A percentile compares a stretch with the other conserved stretches of the same genome.
These are phyloP conservation scores for Cichladusa arquata DNA, from an alignment of 2,113 vertebrate species.

Conservation along the genomic window DNA sequence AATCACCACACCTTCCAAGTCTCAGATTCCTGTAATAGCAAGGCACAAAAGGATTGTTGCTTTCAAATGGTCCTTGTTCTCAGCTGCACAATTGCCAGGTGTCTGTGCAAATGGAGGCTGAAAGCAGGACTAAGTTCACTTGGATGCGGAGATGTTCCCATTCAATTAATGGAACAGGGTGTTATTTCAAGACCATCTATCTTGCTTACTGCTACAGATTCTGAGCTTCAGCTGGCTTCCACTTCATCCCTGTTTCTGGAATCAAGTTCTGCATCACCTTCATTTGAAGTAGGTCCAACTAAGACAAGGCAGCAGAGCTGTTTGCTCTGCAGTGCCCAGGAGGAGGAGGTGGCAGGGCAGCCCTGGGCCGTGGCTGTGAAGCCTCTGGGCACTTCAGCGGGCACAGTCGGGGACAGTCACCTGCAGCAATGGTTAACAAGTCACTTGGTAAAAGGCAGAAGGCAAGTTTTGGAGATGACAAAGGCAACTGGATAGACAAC, in stretches of 20 bases:
- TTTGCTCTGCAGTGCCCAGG: background rate
- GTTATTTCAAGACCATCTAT: background rate
- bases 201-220: background rate
- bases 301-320: background rate
- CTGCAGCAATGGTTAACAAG: conserved; percentile 2
- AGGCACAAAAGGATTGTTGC: conserved; percentile 78
- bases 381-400: background rate
- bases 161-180: background rate
- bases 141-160: conserved; percentile 59
- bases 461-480: conserved; percentile 1
- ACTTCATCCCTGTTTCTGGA: background rate
- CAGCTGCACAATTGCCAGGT: conserved; percentile 27
- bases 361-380: background rate
- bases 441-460: conserved; percentile 34
- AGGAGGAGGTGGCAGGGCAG: background rate
- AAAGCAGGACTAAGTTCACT: conserved; percentile 35
- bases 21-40: conserved; percentile 63
- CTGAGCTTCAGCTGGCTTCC: background rate
- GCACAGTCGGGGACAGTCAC: background rate
- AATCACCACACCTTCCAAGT: conserved; percentile 31
- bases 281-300: background rate
- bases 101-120: conserved; percentile 50
- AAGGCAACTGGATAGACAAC: conserved; percentile 42
- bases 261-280: background rate
- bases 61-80: conserved; percentile 61